phyloP scores from a whole-genome alignment of 2,888 invertebrate genomes.

The Thyatira batis region DNA sequence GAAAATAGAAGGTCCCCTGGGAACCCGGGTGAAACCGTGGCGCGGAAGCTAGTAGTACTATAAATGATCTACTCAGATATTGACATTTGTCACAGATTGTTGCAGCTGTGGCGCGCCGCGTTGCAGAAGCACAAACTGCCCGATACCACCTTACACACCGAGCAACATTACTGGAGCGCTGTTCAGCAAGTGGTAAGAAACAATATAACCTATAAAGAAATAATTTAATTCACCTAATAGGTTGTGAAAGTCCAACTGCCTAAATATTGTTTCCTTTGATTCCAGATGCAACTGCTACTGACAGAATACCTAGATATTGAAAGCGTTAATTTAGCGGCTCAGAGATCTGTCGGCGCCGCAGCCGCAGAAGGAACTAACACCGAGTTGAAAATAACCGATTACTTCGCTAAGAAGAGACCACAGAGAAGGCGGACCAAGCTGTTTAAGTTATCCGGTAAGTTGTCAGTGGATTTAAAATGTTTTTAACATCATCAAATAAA shows the following conservation, averaged over 20 bases:
- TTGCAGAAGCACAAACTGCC: conserved; percentile 89
- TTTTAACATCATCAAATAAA: too few species aligned
- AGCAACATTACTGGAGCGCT: conserved; percentile 92
- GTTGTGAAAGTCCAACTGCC: too few species aligned
- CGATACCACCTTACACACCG: conserved; percentile 84
- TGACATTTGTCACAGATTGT: conserved; percentile 80
- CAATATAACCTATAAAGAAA: too few species aligned
- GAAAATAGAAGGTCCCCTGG: too few species aligned
- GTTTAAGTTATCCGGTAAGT: conserved; percentile 56
- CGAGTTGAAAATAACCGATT: conserved; percentile 56
- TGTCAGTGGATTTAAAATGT: too few species aligned
- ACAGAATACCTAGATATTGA: conserved; percentile 94
- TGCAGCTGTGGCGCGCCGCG: conserved; percentile 92
- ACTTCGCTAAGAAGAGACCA: conserved; percentile 66
- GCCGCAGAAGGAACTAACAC: conserved; percentile 2
- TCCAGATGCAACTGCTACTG: conserved; percentile 90
- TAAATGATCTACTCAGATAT: too few species aligned
- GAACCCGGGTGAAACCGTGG: too few species aligned
- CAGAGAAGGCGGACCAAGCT: conserved; percentile 54
- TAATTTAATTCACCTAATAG: too few species aligned
- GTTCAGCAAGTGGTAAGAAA: conserved; percentile 91
- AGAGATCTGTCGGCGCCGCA: conserved; percentile 16
- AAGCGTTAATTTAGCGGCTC: conserved; percentile 85
- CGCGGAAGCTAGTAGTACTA: too few species aligned
- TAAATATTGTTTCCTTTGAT: conserved; percentile 21